Evolutionary conservation across 2,797 vertebrate genomes (phyloP).

Genomic region (Synanceia verrucosa): DNA sequence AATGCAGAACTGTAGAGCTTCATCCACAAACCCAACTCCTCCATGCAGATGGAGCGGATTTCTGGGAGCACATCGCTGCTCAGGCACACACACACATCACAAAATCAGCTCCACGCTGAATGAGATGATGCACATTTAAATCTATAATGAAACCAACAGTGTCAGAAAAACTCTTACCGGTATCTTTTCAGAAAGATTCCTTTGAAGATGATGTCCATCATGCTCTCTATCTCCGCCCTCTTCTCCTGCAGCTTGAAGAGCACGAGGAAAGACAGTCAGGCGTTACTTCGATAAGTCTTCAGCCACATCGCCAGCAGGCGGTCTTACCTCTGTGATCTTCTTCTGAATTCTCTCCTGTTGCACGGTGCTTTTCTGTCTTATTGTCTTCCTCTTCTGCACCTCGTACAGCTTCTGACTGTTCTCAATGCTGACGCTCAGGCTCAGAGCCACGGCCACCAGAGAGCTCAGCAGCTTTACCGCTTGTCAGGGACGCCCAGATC

Average conservation of each 20-base stretch:
- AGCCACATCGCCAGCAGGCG: too few relatives aligned
- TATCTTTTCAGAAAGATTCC: constrained; percentile 91
- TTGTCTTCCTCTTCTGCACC: constrained; percentile 83
- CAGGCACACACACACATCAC: neutral
- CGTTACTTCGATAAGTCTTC: too few relatives aligned
- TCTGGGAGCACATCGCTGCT: constrained; percentile 90
- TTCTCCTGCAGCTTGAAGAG: constrained; percentile 87
- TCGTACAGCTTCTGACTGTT: constrained; percentile 86
- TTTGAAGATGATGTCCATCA: constrained; percentile 92
- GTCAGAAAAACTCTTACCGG: constrained; percentile 76
- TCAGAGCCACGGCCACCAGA: constrained; percentile 83
- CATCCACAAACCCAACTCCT: constrained; percentile 91
- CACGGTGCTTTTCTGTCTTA: constrained; percentile 74
- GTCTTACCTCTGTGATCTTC: constrained; percentile 86
- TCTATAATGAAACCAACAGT: neutral
- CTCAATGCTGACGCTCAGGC: constrained; percentile 84
- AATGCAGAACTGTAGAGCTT: constrained; percentile 86
- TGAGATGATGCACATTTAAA: neutral
- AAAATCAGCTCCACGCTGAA: neutral
- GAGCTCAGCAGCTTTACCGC: constrained; percentile 91
- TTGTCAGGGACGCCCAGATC: constrained; percentile 38
- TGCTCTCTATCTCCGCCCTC: constrained; percentile 86
- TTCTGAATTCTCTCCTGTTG: constrained; percentile 85
- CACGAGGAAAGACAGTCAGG: neutral
- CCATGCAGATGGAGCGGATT: constrained; percentile 89